phyloP scores from a whole-genome alignment of 2,113 vertebrate species.

The Vidua macroura region DNA sequence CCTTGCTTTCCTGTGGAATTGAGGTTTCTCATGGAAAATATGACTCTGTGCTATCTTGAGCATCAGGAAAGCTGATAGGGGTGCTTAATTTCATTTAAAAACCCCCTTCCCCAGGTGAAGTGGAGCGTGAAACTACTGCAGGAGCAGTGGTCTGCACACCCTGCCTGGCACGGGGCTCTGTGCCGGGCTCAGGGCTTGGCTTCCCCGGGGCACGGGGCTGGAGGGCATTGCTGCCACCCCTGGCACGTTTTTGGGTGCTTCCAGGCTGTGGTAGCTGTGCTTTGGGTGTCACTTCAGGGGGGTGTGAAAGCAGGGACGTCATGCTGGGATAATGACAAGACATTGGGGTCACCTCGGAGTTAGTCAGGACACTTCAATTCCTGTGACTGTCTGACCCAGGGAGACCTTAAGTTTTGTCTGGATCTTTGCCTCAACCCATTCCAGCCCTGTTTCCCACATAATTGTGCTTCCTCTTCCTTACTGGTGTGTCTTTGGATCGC shows the following conservation, averaged over 20 bases:
- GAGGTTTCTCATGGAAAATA: constrained; percentile 79
- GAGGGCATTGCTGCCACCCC: background rate
- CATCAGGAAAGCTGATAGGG: constrained; percentile 44
- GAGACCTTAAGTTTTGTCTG: constrained; percentile 5
- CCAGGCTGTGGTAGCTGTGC: background rate
- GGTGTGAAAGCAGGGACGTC: background rate
- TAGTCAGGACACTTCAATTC: background rate
- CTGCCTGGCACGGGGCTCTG: background rate
- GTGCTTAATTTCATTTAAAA: constrained; percentile 44
- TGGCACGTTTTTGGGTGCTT: background rate
- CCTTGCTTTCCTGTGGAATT: constrained; percentile 72
- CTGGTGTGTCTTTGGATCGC: background rate
- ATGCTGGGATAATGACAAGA: background rate
- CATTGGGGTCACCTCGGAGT: background rate
- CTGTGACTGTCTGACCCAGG: constrained; percentile 14
- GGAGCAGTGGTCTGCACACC: background rate
- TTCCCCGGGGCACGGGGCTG: background rate
- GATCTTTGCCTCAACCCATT: constrained; percentile 1
- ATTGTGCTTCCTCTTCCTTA: constrained; percentile 31
- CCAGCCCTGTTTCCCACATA: constrained; percentile 33
- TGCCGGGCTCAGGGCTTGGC: background rate
- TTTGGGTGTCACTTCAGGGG: background rate
- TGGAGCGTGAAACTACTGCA: background rate
- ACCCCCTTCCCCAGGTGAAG: constrained; percentile 52
- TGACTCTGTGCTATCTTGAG: constrained; percentile 64